Evolutionary conservation across 2,113 vertebrate species (phyloP).

Genomic region (Pristiophorus japonicus): DNA sequence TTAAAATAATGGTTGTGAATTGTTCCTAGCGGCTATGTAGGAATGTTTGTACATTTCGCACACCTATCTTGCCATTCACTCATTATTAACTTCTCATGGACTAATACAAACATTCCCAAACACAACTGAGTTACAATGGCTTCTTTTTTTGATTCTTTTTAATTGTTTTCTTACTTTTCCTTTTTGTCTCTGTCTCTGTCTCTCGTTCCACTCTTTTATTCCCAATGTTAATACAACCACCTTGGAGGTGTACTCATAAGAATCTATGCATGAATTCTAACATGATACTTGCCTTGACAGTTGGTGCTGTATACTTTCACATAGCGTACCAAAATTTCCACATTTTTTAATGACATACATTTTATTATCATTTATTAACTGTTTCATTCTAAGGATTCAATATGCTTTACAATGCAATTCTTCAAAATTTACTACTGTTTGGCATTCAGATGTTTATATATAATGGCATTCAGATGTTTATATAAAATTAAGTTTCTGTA

Average conservation of each 20-base stretch:
- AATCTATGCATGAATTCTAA: background rate
- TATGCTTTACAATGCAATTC: background rate
- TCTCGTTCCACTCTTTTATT: background rate
- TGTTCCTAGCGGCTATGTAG: no score
- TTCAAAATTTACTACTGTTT: background rate
- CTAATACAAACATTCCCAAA: background rate
- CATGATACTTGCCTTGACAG: background rate
- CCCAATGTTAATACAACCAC: background rate
- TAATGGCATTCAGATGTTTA: background rate
- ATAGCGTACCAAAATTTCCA: background rate
- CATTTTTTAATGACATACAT: background rate
- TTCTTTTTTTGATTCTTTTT: background rate
- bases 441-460: background rate
- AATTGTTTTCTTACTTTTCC: background rate
- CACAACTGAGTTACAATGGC: background rate
- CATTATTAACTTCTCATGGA: background rate
- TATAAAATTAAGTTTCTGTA: background rate
- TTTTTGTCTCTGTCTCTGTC: background rate
- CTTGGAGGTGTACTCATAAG: background rate
- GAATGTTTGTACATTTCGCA: background rate
- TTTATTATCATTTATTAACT: background rate
- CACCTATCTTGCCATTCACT: background rate
- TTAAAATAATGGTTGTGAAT: no score
- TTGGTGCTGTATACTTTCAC: background rate
- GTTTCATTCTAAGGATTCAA: background rate